Conservation (phyloP, 2,797 vertebrate species). For the Crenuchus spilurus region DNA sequence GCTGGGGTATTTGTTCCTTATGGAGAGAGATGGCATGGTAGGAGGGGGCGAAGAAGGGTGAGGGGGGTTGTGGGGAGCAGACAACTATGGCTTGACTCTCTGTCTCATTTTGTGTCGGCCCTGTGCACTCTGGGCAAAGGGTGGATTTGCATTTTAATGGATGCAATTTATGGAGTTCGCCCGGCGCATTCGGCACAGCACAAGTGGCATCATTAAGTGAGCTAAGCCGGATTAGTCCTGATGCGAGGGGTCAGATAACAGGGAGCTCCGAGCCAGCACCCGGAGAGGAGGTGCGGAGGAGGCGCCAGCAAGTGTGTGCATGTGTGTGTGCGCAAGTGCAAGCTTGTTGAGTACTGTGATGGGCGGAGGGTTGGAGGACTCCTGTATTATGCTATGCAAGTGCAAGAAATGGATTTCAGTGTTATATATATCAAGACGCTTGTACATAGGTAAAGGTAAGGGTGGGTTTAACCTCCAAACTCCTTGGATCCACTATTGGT, state of each 20-base stretch:
- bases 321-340: background rate
- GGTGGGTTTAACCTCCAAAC: no score
- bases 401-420: slow-evolving; percentile 7
- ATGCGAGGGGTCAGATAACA: slow-evolving; percentile 96
- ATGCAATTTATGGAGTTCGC: slow-evolving; percentile 99
- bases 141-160: slow-evolving; percentile 99
- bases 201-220: slow-evolving; percentile 99
- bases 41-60: slow-evolving; percentile 7
- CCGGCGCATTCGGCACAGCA: slow-evolving; percentile 88
- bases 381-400: background rate
- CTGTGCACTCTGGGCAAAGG: slow-evolving; percentile 69
- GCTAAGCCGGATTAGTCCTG: slow-evolving; percentile 99
- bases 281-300: slow-evolving; percentile 45
- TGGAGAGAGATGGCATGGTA: slow-evolving; percentile 49
- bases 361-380: background rate
- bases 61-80: slow-evolving; percentile 54
- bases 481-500: no score
- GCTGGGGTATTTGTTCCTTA: slow-evolving; percentile 80
- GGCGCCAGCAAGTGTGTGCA: slow-evolving; percentile 46
- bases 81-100: slow-evolving; percentile 82
- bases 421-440: background rate
- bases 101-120: slow-evolving; percentile 88
- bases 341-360: slow-evolving; percentile 23
- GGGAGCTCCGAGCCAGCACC: slow-evolving; percentile 66
- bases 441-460: background rate